phyloP scores from a whole-genome alignment of 2,888 invertebrate species.

The Nymphalis urticae region DNA sequence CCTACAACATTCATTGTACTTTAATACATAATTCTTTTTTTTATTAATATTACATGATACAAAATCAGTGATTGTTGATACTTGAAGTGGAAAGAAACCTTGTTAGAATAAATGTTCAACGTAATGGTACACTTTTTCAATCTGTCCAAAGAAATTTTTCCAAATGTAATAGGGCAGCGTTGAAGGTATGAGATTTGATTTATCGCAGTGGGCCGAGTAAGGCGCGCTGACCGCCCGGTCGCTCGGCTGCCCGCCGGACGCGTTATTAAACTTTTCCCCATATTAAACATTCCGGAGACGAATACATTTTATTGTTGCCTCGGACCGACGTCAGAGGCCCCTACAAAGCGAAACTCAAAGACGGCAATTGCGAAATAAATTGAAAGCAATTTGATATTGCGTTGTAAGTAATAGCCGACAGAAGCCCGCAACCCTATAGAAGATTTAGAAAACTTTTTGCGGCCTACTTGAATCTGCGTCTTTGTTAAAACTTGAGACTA shows the following conservation, averaged over 20 bases:
- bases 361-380: constrained; percentile 82
- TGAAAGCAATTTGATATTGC: constrained; percentile 82
- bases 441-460: constrained; percentile 43
- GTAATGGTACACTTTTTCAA: constrained; percentile 34
- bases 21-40: background rate
- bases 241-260: constrained; percentile 66
- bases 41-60: background rate
- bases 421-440: constrained; percentile 68
- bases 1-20: too few relatives aligned
- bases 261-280: constrained; percentile 83
- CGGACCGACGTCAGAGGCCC: constrained; percentile 81
- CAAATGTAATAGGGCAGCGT: constrained; percentile 74
- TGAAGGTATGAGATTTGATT: constrained; percentile 80
- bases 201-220: constrained; percentile 68
- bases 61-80: background rate
- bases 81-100: background rate
- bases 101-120: constrained; percentile 23
- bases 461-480: constrained; percentile 33
- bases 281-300: constrained; percentile 83
- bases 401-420: constrained; percentile 81
- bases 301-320: constrained; percentile 83
- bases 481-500: constrained; percentile 30
- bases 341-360: constrained; percentile 82
- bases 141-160: constrained; percentile 62
- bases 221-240: constrained; percentile 67